Base-by-base conservation (phyloP, 2,113 vertebrate genomes). In the Amblyopsis rosae region DNA sequence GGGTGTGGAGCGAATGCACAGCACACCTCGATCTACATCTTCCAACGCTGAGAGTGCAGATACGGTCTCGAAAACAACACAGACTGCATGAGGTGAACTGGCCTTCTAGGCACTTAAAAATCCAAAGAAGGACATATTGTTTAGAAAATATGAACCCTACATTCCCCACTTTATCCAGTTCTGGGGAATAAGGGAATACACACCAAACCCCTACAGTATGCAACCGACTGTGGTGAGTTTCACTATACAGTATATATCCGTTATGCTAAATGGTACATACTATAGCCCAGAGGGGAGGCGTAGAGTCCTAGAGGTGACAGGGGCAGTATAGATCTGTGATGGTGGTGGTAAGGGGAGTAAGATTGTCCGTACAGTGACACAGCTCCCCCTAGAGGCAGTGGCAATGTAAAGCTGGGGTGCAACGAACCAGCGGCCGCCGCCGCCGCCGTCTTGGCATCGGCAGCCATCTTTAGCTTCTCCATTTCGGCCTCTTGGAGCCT, bases 401-500 rank as follows among this genome's bases (percentile, higher is more conserved):
- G 86, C 69, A 92, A 53, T 4, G 82, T 87, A 68, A 90, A 89
- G 48, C 80, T 78, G 0, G 88, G 89, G 72, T 89, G 88, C 9
- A 92, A 59, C 6, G 79, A 72, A 16, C 83, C 80, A 0, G 80
- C 72, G 0, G 81, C 82, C 0, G 81, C 63, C 33, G 77, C 73
- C 0, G 82, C 82, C 0, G 61, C 87, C 0, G 85, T 82, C 65
- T 89, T 84, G 17, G 87, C 89, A 9, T 92, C 87, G 3, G 89
- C 70, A 0, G 86, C 86, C 86, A 93, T 89, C 76, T 93, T 93
- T 13, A 90, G 73, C 81, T 92, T 93, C 80, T 93, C 92, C 73
- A 93, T 78, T 80, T 93, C 91, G 0, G 92, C 92, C 83, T 93
- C 92, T 65, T 93, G 92, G 32, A 93, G 88, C 70, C 92, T 80